phyloP scores from a whole-genome alignment of 2,888 invertebrate genomes.

The Antitype chi region DNA sequence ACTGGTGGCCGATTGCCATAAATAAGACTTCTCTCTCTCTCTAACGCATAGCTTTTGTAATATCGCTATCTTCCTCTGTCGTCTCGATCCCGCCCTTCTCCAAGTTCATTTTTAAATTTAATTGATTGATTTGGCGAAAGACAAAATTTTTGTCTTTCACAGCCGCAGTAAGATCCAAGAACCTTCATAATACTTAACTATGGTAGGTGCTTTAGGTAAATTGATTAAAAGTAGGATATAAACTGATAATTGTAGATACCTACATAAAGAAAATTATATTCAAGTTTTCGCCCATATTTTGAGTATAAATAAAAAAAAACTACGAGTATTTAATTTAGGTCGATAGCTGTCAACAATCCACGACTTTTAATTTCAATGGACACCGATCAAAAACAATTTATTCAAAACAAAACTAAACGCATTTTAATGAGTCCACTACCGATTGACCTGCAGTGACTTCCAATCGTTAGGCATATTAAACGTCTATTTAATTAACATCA shows the following conservation, averaged over 20 bases:
- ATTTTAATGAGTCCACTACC: slow-evolving; percentile 50
- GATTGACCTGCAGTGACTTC: slow-evolving; percentile 57
- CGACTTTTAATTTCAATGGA: background rate
- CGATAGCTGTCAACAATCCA: background rate
- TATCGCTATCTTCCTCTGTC: slow-evolving; percentile 1
- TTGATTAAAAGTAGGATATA: background rate
- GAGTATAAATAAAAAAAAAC: no score
- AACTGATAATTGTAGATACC: background rate
- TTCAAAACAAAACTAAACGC: slow-evolving; percentile 44
- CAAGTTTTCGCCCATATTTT: no score
- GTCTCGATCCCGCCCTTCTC: no score
- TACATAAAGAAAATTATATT: no score
- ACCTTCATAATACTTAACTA: background rate
- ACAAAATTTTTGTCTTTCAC: background rate
- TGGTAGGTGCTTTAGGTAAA: background rate
- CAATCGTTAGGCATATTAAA: slow-evolving; percentile 54
- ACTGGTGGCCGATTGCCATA: background rate
- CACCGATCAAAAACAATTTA: slow-evolving; percentile 25
- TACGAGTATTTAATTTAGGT: no score
- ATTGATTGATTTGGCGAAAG: no score
- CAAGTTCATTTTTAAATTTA: no score
- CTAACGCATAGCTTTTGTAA: slow-evolving; percentile 1
- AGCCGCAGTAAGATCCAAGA: background rate
- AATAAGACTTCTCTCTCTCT: slow-evolving; percentile 4
- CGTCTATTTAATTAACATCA: slow-evolving; percentile 40